These are phyloP conservation scores for Lasaia peninsularis DNA, from an alignment of 1,140 invertebrate species.

Conservation along the genomic window DNA sequence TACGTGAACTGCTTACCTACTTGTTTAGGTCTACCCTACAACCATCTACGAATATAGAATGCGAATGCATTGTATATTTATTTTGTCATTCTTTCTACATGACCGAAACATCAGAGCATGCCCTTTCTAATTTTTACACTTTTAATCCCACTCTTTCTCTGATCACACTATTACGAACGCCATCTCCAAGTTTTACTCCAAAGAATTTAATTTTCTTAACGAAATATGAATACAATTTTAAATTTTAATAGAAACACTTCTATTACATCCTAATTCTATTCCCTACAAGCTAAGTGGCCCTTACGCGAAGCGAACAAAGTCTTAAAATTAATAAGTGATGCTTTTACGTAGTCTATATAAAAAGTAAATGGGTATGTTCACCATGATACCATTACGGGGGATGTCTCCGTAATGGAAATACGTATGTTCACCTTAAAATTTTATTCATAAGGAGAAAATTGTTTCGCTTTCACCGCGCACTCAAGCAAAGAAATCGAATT, in stretches of 20 bases:
- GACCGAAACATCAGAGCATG: too few relatives aligned
- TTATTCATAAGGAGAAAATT: slow-evolving; percentile 75
- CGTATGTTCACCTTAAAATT: slow-evolving; percentile 69
- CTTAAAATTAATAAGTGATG: slow-evolving; percentile 21
- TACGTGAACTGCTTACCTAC: too few relatives aligned
- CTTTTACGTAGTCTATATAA: slow-evolving; percentile 41
- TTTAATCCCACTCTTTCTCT: too few relatives aligned
- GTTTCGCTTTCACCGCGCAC: slow-evolving; percentile 54
- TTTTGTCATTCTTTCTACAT: too few relatives aligned
- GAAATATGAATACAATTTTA: background rate
- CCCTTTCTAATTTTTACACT: too few relatives aligned
- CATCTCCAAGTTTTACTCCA: too few relatives aligned
- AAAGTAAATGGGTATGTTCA: slow-evolving; percentile 52
- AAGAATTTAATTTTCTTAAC: too few relatives aligned
- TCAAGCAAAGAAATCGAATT: slow-evolving; percentile 61
- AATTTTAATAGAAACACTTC: background rate
- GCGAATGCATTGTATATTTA: too few relatives aligned
- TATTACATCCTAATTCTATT: background rate
- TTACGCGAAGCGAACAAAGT: background rate
- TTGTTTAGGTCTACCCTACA: too few relatives aligned
- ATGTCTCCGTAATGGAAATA: slow-evolving; percentile 59
- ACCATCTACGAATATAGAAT: too few relatives aligned
- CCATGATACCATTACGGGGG: slow-evolving; percentile 56
- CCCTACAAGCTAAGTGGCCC: background rate
- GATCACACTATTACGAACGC: too few relatives aligned